Base-by-base conservation (phyloP, 2,113 vertebrate species). In the Irena cyanogastra region DNA sequence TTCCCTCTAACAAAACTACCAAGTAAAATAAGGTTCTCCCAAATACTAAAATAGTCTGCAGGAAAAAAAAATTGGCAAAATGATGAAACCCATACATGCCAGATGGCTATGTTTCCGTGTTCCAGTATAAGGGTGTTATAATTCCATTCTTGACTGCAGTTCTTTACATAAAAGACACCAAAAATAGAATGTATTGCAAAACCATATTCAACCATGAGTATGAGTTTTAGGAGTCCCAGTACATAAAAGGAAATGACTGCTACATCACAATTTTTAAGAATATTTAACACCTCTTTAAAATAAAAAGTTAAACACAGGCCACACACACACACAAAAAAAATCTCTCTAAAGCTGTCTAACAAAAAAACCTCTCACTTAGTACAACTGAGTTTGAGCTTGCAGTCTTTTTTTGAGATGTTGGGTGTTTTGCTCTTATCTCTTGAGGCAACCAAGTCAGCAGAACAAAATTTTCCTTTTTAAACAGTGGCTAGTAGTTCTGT, bases 101-200 rank as follows among this genome's bases (percentile, higher is more conserved):
- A 95, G 80, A 90, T 90, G 89, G 87, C 79, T 93, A 27, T 94
- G 54, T 87, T 91, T 93, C 91, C 70, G 57, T 33, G 13, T 96
- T 77, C 69, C 33, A 68, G 17, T 69, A 69, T 50, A 80, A 88
- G 44, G 31, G 35, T 95, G 68, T 87, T 20, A 12, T 50, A 77
- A 83, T 92, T 93, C 57, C 60, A 69, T 86, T 95, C 64, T 72
- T 83, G 61, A 93, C 70, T 91, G 68, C 72, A 84, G 35, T 72
- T 92, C 82, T 91, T 86, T 83, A 69, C 75, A 91, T 90, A 87
- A 96, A 91, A 90, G 87, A 68, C 54, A 88, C 31, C 13, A 77
- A 70, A 91, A 92, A 83, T 80, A 90, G 76, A 94, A 81, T 10
- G 15, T 30, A 69, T 70, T 42, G 59, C 52, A 90, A 93, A 93